Base-by-base conservation (phyloP, 2,113 vertebrate genomes). In the Chionis minor region DNA sequence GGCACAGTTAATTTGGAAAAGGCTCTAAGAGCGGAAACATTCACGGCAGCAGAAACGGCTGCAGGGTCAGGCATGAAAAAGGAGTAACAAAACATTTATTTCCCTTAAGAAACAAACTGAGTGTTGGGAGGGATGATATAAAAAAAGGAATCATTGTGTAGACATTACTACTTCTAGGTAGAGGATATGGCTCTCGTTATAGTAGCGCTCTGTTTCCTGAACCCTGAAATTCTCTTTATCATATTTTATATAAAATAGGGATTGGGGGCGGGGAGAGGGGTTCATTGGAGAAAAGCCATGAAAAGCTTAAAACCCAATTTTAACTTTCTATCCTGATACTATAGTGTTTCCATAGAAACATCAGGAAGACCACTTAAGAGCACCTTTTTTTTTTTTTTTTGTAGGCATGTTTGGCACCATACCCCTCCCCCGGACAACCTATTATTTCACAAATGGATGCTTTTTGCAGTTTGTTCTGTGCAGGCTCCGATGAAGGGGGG, bases 261-360 rank as follows among this genome's bases (percentile, higher is more conserved):
- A 88, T 94, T 58, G 61, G 23, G 11, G 21, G 19, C 30, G 32
- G 24, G 8, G 22, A 38, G 38, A 38, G 38, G 10, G 42, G 24
- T 26, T 7, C 35, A 82, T 3, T 49, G 86, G 51, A 63, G 49
- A 49, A 90, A 42, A 74, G 83, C 92, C 66, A 23, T 28, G 71
- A 82, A 92, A 75, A 83, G 42, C 81, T 85, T n/a, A 90, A 97
- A 88, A 66, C 90, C 91, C 94, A 91, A 74, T 90, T 96, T 96
- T 90, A 96, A 97, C 97, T 97, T 98, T 94, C 94, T 77, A 51
- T 77, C 90, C 92, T 26, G 86, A 96, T 88, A 96, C 92, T 88
- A 62, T 80, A 94, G 82, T 81, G 98, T 98, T 98, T 97, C 97
- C 97, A 98, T 93, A 96, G 98, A 96, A 97, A 97, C 97, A 96